phyloP scores from a whole-genome alignment of 2,113 vertebrate species.

The Nothoprocta pentlandii region DNA sequence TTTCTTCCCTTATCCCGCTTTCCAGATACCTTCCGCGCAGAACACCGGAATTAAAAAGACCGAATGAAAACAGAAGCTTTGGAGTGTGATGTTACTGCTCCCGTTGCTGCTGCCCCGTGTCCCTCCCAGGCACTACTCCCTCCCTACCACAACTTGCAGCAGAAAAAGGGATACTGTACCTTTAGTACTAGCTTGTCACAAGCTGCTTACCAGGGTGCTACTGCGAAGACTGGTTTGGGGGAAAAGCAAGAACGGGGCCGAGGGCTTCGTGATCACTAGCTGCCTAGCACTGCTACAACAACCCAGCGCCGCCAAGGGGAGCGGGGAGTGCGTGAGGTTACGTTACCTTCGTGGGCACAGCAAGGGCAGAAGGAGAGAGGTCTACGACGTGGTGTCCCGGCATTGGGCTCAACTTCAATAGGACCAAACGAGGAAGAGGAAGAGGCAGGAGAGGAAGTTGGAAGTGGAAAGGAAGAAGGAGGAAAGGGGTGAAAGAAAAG shows the following conservation, averaged over 20 bases:
- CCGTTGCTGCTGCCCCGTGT: background rate
- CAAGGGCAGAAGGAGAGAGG: constrained; percentile 99
- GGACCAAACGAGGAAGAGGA: constrained; percentile 77
- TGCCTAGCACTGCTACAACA: constrained; percentile 69
- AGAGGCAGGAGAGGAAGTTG: constrained; percentile 74
- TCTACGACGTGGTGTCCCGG: constrained; percentile 96
- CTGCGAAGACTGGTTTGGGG: background rate
- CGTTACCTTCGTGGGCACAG: constrained; percentile 99
- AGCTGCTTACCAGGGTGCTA: constrained; percentile 48
- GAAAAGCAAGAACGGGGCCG: constrained; percentile 21
- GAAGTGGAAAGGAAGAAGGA: constrained; percentile 75
- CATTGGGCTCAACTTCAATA: constrained; percentile 97
- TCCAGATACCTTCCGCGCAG: constrained; percentile 2
- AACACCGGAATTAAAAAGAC: background rate
- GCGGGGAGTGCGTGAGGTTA: constrained; percentile 75
- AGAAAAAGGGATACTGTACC: constrained; percentile 79
- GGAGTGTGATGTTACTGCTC: background rate
- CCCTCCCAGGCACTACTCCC: background rate
- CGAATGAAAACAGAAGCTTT: constrained; percentile 37
- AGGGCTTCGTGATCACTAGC: constrained; percentile 5
- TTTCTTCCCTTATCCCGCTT: background rate
- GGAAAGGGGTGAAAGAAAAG: constrained; percentile 78
- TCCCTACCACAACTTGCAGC: constrained; percentile 42
- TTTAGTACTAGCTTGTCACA: constrained; percentile 67
- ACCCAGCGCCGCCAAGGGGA: constrained; percentile 76